phyloP scores from a whole-genome alignment of 2,113 vertebrate species.

The Heteronetta atricapilla region DNA sequence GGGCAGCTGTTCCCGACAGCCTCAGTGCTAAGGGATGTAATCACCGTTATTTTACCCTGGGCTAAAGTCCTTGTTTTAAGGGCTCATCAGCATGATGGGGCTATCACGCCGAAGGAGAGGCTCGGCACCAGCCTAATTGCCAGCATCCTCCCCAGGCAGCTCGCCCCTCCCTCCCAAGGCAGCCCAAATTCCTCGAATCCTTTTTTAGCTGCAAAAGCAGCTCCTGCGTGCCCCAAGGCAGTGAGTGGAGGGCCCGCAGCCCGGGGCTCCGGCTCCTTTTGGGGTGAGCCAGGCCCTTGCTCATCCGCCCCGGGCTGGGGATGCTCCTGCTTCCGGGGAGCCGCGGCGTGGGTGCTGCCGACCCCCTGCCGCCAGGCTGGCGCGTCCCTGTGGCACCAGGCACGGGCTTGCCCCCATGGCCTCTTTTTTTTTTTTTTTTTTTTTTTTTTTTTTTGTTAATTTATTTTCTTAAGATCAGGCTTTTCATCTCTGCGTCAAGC shows the following conservation, averaged over 20 bases:
- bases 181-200: constrained; percentile 33
- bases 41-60: constrained; percentile 18
- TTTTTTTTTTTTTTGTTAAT: background rate
- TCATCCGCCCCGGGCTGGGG: background rate
- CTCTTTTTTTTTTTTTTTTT: background rate
- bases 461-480: background rate
- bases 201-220: background rate
- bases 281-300: constrained; percentile 41
- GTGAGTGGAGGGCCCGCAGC: background rate
- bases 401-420: no score
- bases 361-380: background rate
- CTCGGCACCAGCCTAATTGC: background rate
- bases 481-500: background rate
- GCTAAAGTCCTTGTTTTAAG: background rate
- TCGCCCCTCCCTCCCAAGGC: background rate
- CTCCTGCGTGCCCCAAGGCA: background rate
- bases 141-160: background rate
- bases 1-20: background rate
- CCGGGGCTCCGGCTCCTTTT: background rate
- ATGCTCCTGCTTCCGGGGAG: constrained; percentile 19
- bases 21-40: no score
- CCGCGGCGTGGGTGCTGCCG: accelerated
- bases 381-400: background rate
- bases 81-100: background rate
- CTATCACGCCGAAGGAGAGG: background rate